phyloP scores from a whole-genome alignment of 1,140 invertebrate genomes.

The Holcopasites calliopsidis region DNA sequence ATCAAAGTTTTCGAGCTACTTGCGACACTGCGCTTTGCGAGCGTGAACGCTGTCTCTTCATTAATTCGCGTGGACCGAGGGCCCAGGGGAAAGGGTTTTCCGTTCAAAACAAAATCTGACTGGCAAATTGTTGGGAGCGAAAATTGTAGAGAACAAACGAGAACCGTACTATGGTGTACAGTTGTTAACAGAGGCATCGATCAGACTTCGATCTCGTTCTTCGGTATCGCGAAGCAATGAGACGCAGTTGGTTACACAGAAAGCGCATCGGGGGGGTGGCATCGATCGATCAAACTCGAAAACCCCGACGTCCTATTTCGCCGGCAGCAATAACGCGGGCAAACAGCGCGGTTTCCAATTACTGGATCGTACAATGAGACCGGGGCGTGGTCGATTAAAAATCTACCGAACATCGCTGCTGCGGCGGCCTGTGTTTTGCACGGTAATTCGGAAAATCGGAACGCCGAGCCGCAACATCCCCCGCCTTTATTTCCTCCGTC shows the following conservation, averaged over 20 bases:
- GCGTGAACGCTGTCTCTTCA: too few species aligned
- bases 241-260: not conserved
- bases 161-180: too few species aligned
- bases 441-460: constrained; percentile 10
- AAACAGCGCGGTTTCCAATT: constrained; percentile 35
- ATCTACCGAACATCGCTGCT: constrained; percentile 23
- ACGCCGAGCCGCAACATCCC: not conserved
- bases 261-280: not conserved
- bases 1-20: not conserved
- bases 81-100: too few species aligned
- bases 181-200: too few species aligned
- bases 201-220: not conserved
- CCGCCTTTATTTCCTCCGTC: not conserved
- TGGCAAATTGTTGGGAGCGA: too few species aligned
- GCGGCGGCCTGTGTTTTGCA: not conserved
- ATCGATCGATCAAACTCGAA: constrained; percentile 5
- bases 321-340: constrained; percentile 20
- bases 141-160: too few species aligned
- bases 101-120: too few species aligned
- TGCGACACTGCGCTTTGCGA: not conserved
- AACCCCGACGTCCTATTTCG: not conserved
- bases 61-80: too few species aligned
- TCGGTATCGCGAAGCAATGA: not conserved
- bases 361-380: constrained; percentile 25
- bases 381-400: constrained; percentile 65